Evolutionary conservation across 2,797 vertebrate genomes (phyloP), one percentile per base, ranked within the genome.

Genomic region (Ptychadena robeensis): DNA sequence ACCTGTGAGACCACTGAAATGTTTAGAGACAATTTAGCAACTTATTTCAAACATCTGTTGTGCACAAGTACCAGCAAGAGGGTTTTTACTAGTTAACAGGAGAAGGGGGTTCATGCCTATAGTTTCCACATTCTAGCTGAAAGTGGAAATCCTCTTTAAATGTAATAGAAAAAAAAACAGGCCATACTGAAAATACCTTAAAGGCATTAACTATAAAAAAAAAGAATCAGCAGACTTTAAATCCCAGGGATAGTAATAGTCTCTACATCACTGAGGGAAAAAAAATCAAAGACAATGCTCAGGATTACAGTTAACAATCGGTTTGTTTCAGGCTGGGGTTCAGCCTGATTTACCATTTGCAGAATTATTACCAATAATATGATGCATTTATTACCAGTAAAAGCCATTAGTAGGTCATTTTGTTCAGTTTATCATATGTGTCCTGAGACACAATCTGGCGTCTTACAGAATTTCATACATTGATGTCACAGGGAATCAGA

Each of bases 401-500:
- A 95, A 94, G 93, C 94, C 94, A 95, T 94, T 94, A 95, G 93
- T 92, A 93, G 93, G 93, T 94, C 93, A 94, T 94, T 94, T 95
- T 94, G 93, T 93, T 95, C 93, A 94, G 93, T 94, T 94, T 93
- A 94, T 95, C 94, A 94, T 94, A 94, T 95, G 94, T 94, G 93
- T 94, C 93, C 93, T 94, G 93, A 94, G 94, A 94, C 93, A 94
- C 93, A 94, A 94, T 94, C 93, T 95, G 93, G 94, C 93, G 93
- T 94, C 94, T 94, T 92, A 91, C 93, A 94, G 94, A 94, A 94
- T 94, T 94, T 94, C 92, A 92, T 94, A 94, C 93, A 94, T 94
- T 93, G 93, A 94, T 94, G 93, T 94, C 91, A 89, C 91, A 90
- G 92, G 90, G 92, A 94, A 94, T 95, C 93, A 94, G 93, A 94